These are phyloP conservation scores for Taeniopygia guttata DNA, from an alignment of 2,797 vertebrate species.

Conservation along the genomic window DNA sequence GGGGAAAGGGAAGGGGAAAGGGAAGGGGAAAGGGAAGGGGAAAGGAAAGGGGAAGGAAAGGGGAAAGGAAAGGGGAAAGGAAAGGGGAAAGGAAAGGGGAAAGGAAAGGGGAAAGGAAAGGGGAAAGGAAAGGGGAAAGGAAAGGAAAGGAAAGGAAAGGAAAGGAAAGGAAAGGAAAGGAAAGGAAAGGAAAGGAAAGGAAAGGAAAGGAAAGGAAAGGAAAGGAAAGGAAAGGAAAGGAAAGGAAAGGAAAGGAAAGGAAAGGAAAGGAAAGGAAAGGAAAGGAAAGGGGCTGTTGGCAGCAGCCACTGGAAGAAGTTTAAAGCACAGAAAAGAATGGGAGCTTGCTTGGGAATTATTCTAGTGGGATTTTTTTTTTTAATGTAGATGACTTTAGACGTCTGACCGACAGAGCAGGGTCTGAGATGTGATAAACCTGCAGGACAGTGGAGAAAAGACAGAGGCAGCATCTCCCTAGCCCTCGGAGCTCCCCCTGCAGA, in stretches of 20 bases:
- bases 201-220: too few species aligned
- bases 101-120: too few species aligned
- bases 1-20: too few species aligned
- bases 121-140: too few species aligned
- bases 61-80: too few species aligned
- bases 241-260: not conserved
- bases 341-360: not conserved
- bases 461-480: not conserved
- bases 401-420: not conserved
- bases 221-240: too few species aligned
- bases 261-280: not conserved
- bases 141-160: too few species aligned
- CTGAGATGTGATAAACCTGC: not conserved
- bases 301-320: not conserved
- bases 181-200: too few species aligned
- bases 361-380: not conserved
- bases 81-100: too few species aligned
- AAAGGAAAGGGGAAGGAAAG: too few species aligned
- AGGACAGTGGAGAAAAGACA: not conserved
- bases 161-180: too few species aligned
- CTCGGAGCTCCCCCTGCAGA: conserved; percentile 23
- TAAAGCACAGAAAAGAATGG: not conserved
- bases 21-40: too few species aligned
- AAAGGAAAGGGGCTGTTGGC: not conserved
- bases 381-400: not conserved